phyloP scores from a whole-genome alignment of 2,888 invertebrate genomes.

The Tachina lurida region DNA sequence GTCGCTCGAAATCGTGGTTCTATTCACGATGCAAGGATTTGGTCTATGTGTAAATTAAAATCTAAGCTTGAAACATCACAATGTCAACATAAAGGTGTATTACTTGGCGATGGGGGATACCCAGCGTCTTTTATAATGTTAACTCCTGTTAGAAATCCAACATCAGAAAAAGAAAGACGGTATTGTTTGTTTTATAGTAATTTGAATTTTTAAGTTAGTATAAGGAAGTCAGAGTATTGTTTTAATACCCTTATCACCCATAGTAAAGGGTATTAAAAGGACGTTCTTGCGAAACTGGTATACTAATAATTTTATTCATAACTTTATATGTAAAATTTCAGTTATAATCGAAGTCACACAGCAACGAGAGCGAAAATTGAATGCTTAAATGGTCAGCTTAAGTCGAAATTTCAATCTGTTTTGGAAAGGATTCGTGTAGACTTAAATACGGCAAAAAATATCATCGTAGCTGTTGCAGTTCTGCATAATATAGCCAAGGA shows the following conservation, averaged over 20 bases:
- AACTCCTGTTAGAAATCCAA: too few species aligned
- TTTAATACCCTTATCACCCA: too few species aligned
- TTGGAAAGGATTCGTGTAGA: slow-evolving; percentile 56
- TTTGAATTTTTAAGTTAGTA: too few species aligned
- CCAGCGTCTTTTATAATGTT: too few species aligned
- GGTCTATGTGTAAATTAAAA: slow-evolving; percentile 13
- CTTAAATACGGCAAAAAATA: slow-evolving; percentile 54
- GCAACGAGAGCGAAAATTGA: slow-evolving; percentile 54
- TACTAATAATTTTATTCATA: too few species aligned
- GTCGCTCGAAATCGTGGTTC: slow-evolving; percentile 35
- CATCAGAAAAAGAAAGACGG: too few species aligned
- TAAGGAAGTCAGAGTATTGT: too few species aligned
- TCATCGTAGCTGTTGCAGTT: slow-evolving; percentile 43
- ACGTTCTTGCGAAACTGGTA: too few species aligned
- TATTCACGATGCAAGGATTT: slow-evolving; percentile 41
- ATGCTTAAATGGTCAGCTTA: slow-evolving; percentile 54
- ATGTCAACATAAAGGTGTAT: slow-evolving; percentile 30
- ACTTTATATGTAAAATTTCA: slow-evolving; percentile 4
- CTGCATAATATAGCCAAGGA: slow-evolving; percentile 36
- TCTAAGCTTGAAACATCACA: slow-evolving; percentile 42
- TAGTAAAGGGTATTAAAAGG: too few species aligned
- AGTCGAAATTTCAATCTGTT: slow-evolving; percentile 46
- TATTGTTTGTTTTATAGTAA: too few species aligned
- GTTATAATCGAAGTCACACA: slow-evolving; percentile 51
- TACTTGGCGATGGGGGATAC: slow-evolving; percentile 56